A percentile compares a stretch with the other conserved stretches of the same genome.
Conservation (phyloP, 2,797 vertebrate species). For the Pampus argenteus region DNA sequence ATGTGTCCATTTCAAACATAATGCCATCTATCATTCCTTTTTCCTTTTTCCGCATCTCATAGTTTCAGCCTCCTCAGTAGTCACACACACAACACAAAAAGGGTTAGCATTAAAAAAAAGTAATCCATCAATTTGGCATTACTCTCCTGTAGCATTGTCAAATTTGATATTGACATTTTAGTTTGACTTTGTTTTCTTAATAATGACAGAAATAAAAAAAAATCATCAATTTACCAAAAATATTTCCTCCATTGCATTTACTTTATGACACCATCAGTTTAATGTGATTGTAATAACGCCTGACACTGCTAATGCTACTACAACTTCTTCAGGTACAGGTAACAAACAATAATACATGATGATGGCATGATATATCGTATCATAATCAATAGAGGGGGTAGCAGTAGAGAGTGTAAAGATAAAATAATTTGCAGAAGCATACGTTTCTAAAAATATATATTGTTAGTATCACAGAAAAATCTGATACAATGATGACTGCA, state of each 20-base stretch:
- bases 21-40: slow-evolving; percentile 25
- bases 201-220: not conserved
- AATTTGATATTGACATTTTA: not conserved
- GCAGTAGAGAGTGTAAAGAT: too few species aligned
- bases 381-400: not conserved
- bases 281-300: not conserved
- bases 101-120: not conserved
- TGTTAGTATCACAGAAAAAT: slow-evolving; percentile 26
- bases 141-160: too few species aligned
- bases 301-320: not conserved
- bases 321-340: not conserved
- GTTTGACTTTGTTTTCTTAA: not conserved
- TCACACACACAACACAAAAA: slow-evolving; percentile 22
- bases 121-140: too few species aligned
- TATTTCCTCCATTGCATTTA: not conserved
- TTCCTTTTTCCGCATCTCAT: slow-evolving; percentile 29
- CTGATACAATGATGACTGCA: slow-evolving; percentile 27
- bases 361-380: not conserved
- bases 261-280: not conserved
- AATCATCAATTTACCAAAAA: not conserved
- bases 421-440: slow-evolving; percentile 30
- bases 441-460: slow-evolving; percentile 38
- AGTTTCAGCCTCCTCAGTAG: slow-evolving; percentile 15
- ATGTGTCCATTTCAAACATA: slow-evolving; percentile 36
- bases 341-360: not conserved